A percentile compares a stretch with the other conserved stretches of the same genome.
These are phyloP conservation scores for Menidia menidia DNA, from an alignment of 2,797 vertebrate species.

Conservation along the genomic window DNA sequence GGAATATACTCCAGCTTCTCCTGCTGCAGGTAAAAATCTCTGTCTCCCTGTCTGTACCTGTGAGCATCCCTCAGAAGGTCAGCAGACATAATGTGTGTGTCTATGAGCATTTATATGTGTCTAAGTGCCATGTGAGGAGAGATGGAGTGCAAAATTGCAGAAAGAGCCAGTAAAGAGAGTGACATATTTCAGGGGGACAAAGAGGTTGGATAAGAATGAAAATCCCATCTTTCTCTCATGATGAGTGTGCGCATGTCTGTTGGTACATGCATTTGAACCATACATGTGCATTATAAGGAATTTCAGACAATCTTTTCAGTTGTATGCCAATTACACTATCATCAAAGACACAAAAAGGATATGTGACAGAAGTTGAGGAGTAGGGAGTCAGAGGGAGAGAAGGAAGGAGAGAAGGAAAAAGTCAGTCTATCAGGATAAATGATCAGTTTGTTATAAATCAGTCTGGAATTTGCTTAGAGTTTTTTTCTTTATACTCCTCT, in stretches of 20 bases:
- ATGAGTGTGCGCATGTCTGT: not conserved
- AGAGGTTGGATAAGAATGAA: slow-evolving; percentile 32
- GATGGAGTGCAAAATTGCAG: slow-evolving; percentile 23
- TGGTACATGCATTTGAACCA: slow-evolving; percentile 3
- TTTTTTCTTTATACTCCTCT: too few relatives aligned
- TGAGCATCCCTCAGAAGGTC: slow-evolving; percentile 25
- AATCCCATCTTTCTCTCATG: slow-evolving; percentile 24
- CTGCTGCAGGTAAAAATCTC: slow-evolving; percentile 27
- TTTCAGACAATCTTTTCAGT: slow-evolving; percentile 39
- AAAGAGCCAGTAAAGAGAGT: slow-evolving; percentile 28
- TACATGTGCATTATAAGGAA: slow-evolving; percentile 24
- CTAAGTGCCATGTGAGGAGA: slow-evolving; percentile 22
- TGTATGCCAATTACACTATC: slow-evolving; percentile 49
- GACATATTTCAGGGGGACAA: slow-evolving; percentile 45
- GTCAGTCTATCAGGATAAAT: too few relatives aligned
- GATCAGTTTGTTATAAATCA: too few relatives aligned
- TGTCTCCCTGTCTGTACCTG: slow-evolving; percentile 3
- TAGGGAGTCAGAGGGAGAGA: slow-evolving; percentile 13
- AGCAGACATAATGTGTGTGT: slow-evolving; percentile 24
- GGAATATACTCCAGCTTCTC: slow-evolving; percentile 37
- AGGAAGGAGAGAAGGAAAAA: too few relatives aligned
- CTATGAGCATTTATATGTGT: slow-evolving; percentile 4
- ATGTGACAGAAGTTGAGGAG: slow-evolving; percentile 45
- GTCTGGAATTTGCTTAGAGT: too few relatives aligned
- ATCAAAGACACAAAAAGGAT: slow-evolving; percentile 52